Base-by-base conservation (phyloP, 2,888 invertebrate species). In the Unio delphinus region DNA sequence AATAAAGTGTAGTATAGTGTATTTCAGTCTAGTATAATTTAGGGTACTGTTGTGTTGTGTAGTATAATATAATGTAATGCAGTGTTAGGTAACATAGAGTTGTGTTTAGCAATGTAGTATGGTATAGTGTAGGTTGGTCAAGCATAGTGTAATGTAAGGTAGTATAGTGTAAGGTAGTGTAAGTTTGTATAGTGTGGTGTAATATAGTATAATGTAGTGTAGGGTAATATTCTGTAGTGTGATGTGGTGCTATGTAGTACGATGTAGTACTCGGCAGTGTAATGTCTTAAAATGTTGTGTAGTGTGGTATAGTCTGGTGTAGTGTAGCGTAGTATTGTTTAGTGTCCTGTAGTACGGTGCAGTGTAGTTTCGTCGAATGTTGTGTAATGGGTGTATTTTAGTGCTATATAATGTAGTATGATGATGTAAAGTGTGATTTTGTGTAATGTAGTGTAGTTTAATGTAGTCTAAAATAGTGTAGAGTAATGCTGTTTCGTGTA, bases 231-330 rank as follows among this genome's bases (percentile, higher is more conserved):
- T 23, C 23, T 23, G 23, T 23, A 23, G 23, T 23, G 23, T 23
- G 23, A 23, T 23, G 23, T 23, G 23, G 23, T 23, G 23, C 23
- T 23, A 64, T 59, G 67, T 45, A 34, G 63, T 70, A 64, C 11
- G 17, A 58, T 70, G 67, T 45, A 23, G 23, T 23, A 23, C 23
- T 45, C 54, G 62, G 64, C 23, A 67, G 55, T 70, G 66, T 34
- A 56, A 56, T 70, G 65, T 69, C 65, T 28, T 70, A 58, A 57
- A 62, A 23, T 66, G 66, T 57, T 58, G 65, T 70, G 59, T 66
- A 63, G 62, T 67, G 61, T 69, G 54, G 58, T 65, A 64, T 59
- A 23, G 23, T 23, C 23, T 23, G 23, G 23, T 23, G 23, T 23
- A 23, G 23, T 23, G 23, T 23, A 23, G 61, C 30, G 65, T 54